Base-by-base conservation (phyloP, 2,113 vertebrate genomes). In the Boulengeromyrus knoepffleri region DNA sequence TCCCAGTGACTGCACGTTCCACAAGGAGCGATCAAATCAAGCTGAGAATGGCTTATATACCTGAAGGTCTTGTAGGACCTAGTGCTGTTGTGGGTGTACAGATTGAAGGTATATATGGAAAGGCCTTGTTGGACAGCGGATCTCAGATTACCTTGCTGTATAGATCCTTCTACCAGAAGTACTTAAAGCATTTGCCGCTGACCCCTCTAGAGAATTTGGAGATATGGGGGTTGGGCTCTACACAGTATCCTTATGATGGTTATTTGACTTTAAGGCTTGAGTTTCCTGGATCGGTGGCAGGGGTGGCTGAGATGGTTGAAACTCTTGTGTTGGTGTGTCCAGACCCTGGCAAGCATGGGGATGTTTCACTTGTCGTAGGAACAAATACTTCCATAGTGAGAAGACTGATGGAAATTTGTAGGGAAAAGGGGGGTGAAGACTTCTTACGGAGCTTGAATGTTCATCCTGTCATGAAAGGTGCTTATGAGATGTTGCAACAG, bases 171-270 rank as follows among this genome's bases (percentile, higher is more conserved):
- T 92, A 91, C 24, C 39, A 90, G 2, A 91, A 49, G 42, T 70
- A 92, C 42, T 46, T 92, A n/a, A 92, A 85, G 36, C 91, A 91
- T 56, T n/a, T 92, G 50, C 86, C 86, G 31, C 39, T 92, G 45
- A 84, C 49, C 3, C 87, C 91, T 12, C 70, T 90, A 10, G 49
- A 89, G 0, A n/a, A n/a, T 50, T 80, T 91, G 49, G 85, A 92
- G 46, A 80, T 90, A 80, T 92, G 92, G 91, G 92, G 92, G 5
- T 47, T 91, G 0, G 90, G 90, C 77, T 17, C 8, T 3, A 21
- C 50, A 1, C 0, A 89, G 17, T 91, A 90, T 66, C 90, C 90
- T 36, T 92, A 90, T 84, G 84, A 92, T 92, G 88, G 90, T 17
- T 91, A 90, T 36, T 3, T 92, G 77, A 86, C 39, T 17, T 39